Percentiles rank a stretch among this genome's conserved stretches.
Conservation (phyloP, 2,888 invertebrate genomes). For the Temnothorax ravouxi region DNA sequence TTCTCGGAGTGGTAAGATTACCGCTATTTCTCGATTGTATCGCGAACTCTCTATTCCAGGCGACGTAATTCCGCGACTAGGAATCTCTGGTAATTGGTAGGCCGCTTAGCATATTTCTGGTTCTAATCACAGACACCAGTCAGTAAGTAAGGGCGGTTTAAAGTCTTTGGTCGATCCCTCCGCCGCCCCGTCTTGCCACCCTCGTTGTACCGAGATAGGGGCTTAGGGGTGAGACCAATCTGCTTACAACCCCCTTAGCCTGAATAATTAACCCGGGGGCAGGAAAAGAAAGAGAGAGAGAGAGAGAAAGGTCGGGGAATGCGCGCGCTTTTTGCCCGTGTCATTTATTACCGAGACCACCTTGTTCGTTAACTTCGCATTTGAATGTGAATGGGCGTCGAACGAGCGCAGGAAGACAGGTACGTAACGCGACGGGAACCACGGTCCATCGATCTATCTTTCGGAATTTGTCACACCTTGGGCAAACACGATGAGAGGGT, state of each 20-base stretch:
- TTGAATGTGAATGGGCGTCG: conserved; percentile 81
- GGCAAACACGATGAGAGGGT: conserved; percentile 56
- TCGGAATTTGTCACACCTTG: conserved; percentile 73
- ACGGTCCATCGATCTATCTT: conserved; percentile 73
- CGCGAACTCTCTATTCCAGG: conserved; percentile 10
- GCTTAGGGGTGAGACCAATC: conserved; percentile 85
- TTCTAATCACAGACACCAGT: conserved; percentile 83
- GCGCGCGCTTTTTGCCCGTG: conserved; percentile 80
- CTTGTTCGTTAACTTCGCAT: conserved; percentile 84
- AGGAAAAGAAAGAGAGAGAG: conserved; percentile 7
- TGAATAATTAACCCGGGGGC: conserved; percentile 85
- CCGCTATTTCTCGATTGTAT: conserved; percentile 36
- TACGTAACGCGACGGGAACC: conserved; percentile 63
- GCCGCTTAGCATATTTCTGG: conserved; percentile 82
- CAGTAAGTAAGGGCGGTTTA: conserved; percentile 81
- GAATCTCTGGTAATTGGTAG: conserved; percentile 80
- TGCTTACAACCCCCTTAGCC: conserved; percentile 86
- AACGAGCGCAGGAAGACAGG: conserved; percentile 26
- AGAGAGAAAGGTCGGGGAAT: conserved; percentile 57
- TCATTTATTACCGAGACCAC: conserved; percentile 84
- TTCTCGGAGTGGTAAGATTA: not conserved
- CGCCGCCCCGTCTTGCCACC: conserved; percentile 71
- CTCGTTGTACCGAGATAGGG: conserved; percentile 80
- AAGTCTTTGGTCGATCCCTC: conserved; percentile 78
- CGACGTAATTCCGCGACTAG: conserved; percentile 67